Evolutionary conservation across 2,113 vertebrate genomes (phyloP).

Genomic region (Mastomys coucha): DNA sequence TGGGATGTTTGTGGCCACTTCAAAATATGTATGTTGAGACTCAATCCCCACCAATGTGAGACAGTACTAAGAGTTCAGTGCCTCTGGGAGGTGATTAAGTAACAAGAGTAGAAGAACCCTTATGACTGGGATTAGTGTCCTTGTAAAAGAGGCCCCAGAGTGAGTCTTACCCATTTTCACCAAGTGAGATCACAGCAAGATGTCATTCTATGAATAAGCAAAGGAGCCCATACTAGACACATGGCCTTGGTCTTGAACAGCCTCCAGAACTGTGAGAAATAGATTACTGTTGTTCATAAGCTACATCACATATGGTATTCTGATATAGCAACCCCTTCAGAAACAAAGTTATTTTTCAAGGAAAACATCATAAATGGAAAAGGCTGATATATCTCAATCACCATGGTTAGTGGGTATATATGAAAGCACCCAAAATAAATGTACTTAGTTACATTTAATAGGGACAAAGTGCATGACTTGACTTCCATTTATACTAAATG

Average conservation of each 20-base stretch:
- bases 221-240: background rate
- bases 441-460: background rate
- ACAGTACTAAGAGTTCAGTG: background rate
- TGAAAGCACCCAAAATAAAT: constrained; percentile 35
- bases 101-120: background rate
- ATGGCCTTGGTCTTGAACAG: background rate
- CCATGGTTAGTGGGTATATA: background rate
- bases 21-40: background rate
- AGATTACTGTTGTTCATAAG: background rate
- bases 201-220: background rate
- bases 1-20: background rate
- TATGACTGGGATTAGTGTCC: background rate
- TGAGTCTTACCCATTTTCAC: background rate
- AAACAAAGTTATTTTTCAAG: constrained; percentile 8
- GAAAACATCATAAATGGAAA: background rate
- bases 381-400: background rate
- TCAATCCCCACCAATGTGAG: background rate
- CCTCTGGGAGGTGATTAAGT: background rate
- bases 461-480: background rate
- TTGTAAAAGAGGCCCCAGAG: background rate
- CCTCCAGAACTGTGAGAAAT: background rate
- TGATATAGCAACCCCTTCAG: background rate
- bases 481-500: constrained; percentile 14
- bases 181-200: background rate
- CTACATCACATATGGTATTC: background rate